Evolutionary conservation across 2,797 vertebrate species (phyloP), one percentile per base, ranked within the genome.

Genomic region (Halcyon smyrnensis): DNA sequence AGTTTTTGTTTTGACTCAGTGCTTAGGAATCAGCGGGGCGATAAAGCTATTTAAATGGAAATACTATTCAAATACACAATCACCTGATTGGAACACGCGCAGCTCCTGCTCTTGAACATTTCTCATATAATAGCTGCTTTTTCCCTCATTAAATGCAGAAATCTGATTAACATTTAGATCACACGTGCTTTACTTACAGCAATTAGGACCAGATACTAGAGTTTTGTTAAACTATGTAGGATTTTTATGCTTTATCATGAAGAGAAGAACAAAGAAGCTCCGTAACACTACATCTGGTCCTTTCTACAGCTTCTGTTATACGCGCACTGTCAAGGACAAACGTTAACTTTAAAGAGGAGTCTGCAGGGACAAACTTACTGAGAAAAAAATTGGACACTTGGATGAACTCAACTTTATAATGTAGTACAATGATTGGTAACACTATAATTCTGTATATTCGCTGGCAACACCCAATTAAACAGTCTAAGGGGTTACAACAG

Each of bases 101-200:
- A 89, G 87, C 86, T 86, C 84, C 95, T 86, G 87, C 92, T 93
- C 93, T 89, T 96, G 93, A 96, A 95, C 87, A 95, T 67, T 91
- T 68, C 87, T 63, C 41, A 86, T 95, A 91, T 90, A 90, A 87
- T 91, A 82, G 70, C 95, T 97, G 96, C 90, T 93, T 94, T 97
- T 97, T 97, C 96, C 90, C 92, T 96, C 95, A 96, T 97, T 97
- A 98, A 97, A 97, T 84, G 48, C 86, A 96, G 90, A 89, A 92
- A 95, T 97, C 96, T 97, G 95, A 97, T 97, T 97, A 97, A 95
- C 94, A 85, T 96, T 97, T 96, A 97, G 94, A 96, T 97, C 90
- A 92, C 91, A 94, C 3, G 17, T 89, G 75, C 82, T 93, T 97
- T 97, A 92, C 95, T 97, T 95, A 94, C 87, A 92, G 95, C 93